Evolutionary conservation across 2,888 invertebrate species (phyloP), one percentile per base, ranked within the genome.

Genomic region (Euclidia mi): DNA sequence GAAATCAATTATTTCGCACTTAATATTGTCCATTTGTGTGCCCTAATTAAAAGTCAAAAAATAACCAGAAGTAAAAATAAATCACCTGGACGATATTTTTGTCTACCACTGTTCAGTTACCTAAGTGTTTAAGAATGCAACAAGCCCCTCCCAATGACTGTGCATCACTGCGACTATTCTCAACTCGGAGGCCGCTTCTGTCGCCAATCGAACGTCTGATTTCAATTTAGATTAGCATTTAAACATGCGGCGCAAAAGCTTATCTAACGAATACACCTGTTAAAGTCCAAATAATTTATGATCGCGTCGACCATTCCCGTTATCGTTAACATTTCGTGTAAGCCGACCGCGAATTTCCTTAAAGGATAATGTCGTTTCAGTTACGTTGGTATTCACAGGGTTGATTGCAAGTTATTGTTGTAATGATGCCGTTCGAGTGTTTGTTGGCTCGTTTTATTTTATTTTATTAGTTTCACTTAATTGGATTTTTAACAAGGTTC

Each of bases 251-350:
- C 85, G 90, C 82, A 86, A 90, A 89, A 84, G 85, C 91, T 91
- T 94, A 94, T 94, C 92, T 91, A 87, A 88, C 88, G 80, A 88
- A 88, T 91, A 92, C 92, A 94, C 94, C 92, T 93, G 92, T 92
- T 90, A 88, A 88, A 90, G 84, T 91, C 88, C 82, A 88, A 89
- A 91, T 91, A 91, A 92, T 92, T 91, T 91, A 93, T 88, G 87
- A 83, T 76, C 78, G 82, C 71, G 82, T 83, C 79, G 78, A 74
- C 64, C 69, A 69, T 74, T 69, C 79, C 82, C 79, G 81, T 81
- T 82, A 81, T 79, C 74, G 81, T 79, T 81, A 70, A 71, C 62
- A 68, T 76, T 76, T 71, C 56, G 72, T 77, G 67, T 70, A 73
- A 77, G 75, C 72, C 71, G 65, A 78, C 78, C 78, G 72, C 79